Base-by-base conservation (phyloP, 2,113 vertebrate genomes). In the Telmatochromis sp. region DNA sequence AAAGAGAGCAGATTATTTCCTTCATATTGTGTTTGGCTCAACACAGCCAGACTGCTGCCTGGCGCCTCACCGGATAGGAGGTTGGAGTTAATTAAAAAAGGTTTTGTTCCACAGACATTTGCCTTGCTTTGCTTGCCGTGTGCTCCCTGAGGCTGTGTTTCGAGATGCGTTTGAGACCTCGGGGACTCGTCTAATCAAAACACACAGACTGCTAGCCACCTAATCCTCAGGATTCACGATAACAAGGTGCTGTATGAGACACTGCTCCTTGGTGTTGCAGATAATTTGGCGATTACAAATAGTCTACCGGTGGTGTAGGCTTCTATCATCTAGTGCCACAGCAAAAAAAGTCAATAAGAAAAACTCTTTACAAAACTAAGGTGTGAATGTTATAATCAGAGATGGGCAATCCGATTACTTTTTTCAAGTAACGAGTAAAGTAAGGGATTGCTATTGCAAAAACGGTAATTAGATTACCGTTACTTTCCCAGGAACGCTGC, bases 51-150 rank as follows among this genome's bases (percentile, higher is more conserved):
- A 82, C 88, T 86, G 63, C 80, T 21, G 83, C 68, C 85, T 92
- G 93, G 81, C 11, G 9, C 83, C 78, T 87, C 58, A 13, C 12
- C 54, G 78, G 40, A 87, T 73, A 87, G 47, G 40, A 90, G 68
- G 85, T 81, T 86, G 31, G 47, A 90, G 91, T 90, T 92, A 91
- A 95, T 91, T 92, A 89, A 92, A 90, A 91, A 88, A 63, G 33
- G 40, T 92, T 92, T 91, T 83, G 80, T 89, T 90, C 53, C 63
- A 65, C 84, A 79, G 81, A 86, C 53, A 51, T 82, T 85, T 80
- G 19, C 71, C 47, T 87, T 57, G 47, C 65, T 81, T 53, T 17
- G 82, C 81, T 83, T 82, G 13, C 50, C 55, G 65, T 71, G 83
- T 58, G 65, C 13, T 89, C 85, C 86, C 90, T 2, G 15, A 4